A percentile compares a stretch with the other conserved stretches of the same genome.
phyloP scores from a whole-genome alignment of 2,113 vertebrate species.

The Saimiri boliviensis region DNA sequence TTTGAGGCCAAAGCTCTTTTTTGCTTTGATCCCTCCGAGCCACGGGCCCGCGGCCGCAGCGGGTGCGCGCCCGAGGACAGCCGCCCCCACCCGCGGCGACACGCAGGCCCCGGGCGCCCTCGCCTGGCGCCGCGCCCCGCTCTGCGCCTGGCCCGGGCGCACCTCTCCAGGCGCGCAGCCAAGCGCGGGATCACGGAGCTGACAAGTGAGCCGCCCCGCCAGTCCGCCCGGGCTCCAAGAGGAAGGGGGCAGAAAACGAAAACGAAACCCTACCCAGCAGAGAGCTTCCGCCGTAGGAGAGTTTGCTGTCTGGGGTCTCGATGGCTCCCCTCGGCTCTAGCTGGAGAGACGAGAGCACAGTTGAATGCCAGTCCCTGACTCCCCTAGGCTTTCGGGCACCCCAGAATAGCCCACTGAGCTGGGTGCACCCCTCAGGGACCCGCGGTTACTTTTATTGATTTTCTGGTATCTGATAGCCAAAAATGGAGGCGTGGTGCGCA shows the following conservation, averaged over 20 bases:
- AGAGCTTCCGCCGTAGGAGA: not conserved
- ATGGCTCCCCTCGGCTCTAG: too few species aligned
- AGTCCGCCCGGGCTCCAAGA: not conserved
- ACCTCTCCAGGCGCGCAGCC: not conserved
- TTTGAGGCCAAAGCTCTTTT: rapidly evolving
- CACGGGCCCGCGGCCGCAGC: rapidly evolving
- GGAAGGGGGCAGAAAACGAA: not conserved
- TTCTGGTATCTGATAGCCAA: not conserved
- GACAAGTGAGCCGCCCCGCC: not conserved
- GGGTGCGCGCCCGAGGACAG: not conserved
- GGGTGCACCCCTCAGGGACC: not conserved
- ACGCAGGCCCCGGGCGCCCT: not conserved
- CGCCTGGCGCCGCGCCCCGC: not conserved
- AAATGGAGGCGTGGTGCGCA: not conserved
- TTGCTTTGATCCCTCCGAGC: not conserved
- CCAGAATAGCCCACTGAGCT: rapidly evolving
- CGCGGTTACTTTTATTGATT: slow-evolving; percentile 39
- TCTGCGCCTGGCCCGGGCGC: not conserved
- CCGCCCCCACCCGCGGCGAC: not conserved
- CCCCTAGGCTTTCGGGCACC: not conserved
- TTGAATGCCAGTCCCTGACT: not conserved
- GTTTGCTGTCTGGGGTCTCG: too few species aligned
- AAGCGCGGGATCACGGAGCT: not conserved
- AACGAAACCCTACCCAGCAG: not conserved
- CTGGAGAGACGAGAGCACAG: too few species aligned